Conservation (phyloP, 2,888 invertebrate genomes). For the Keiferia lycopersicella region DNA sequence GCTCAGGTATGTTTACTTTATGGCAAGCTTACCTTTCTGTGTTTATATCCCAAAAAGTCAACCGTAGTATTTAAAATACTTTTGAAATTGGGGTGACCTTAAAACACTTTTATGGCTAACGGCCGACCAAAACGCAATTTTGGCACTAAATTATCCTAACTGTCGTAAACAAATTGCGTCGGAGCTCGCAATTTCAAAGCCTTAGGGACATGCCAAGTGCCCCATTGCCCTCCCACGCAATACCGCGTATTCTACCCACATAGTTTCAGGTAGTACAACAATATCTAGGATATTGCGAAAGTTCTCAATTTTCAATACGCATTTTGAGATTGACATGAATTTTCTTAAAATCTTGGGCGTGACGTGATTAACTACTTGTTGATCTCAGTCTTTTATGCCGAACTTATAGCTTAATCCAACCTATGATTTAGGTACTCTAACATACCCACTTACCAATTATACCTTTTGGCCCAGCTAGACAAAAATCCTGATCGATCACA, state of each 20-base stretch:
- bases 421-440: too few species aligned
- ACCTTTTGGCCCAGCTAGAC: too few species aligned
- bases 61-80: neutral
- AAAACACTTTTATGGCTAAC: neutral
- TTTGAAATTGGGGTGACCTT: conserved; percentile 8
- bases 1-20: too few species aligned
- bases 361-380: too few species aligned
- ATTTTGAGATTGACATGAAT: too few species aligned
- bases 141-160: neutral
- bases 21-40: conserved; percentile 1
- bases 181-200: neutral
- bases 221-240: neutral
- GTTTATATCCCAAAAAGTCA: neutral
- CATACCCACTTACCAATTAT: too few species aligned
- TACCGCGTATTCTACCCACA: neutral
- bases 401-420: too few species aligned
- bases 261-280: neutral
- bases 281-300: neutral
- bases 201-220: neutral
- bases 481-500: too few species aligned
- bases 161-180: neutral
- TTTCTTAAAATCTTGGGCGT: too few species aligned
- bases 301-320: neutral
- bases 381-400: too few species aligned
- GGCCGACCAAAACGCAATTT: neutral